Evolutionary conservation across 1,140 invertebrate species (phyloP).

Genomic region (Drosophila setifemur): DNA sequence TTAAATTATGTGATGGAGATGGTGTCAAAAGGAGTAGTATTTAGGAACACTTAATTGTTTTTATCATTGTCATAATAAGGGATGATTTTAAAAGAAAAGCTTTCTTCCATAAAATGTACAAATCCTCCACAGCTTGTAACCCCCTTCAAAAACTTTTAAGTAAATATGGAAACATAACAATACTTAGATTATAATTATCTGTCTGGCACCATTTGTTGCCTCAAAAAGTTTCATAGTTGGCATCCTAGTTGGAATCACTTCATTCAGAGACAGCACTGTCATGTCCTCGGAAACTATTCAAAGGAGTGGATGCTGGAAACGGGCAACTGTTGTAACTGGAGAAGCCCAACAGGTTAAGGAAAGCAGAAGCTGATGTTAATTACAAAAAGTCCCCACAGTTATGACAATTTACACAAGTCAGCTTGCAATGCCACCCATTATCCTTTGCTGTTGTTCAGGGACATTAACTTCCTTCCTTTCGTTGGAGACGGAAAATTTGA

Average conservation of each 20-base stretch:
- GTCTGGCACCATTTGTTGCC: constrained; percentile 3
- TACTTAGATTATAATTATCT: constrained; percentile 16
- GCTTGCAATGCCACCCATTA: background rate
- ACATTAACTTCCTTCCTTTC: constrained; percentile 49
- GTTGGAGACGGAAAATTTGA: constrained; percentile 26
- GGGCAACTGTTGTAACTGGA: constrained; percentile 11
- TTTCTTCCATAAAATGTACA: background rate
- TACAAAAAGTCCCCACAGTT: constrained; percentile 43
- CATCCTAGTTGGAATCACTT: constrained; percentile 6
- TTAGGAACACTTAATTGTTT: background rate
- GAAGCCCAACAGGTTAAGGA: constrained; percentile 55
- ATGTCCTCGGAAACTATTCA: constrained; percentile 18
- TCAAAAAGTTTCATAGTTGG: constrained; percentile 13
- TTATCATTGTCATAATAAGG: background rate
- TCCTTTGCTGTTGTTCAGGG: constrained; percentile 39
- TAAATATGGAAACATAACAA: constrained; percentile 8
- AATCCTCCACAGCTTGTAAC: background rate
- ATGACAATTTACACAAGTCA: constrained; percentile 53
- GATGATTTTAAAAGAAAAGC: background rate
- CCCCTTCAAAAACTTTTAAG: background rate
- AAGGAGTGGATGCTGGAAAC: background rate
- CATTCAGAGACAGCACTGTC: constrained; percentile 3
- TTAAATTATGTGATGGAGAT: background rate
- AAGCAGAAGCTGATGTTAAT: constrained; percentile 38
- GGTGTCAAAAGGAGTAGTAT: background rate